Conservation (phyloP, 2,888 invertebrate genomes). For the Ferdinandea cuprea region DNA sequence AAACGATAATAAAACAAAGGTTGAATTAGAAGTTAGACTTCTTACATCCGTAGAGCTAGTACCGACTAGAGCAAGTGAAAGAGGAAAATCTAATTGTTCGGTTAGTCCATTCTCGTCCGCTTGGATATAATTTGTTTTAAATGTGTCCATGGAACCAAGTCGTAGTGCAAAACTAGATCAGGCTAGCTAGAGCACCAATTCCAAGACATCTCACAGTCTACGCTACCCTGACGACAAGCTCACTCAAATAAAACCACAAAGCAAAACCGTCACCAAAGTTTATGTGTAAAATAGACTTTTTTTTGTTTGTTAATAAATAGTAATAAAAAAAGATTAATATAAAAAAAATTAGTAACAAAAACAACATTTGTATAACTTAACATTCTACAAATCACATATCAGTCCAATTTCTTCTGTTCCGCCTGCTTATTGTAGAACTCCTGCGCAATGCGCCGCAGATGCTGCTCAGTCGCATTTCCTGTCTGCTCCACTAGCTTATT, state of each 20-base stretch:
- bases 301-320: conserved; percentile 6
- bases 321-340: conserved; percentile 5
- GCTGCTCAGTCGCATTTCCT: conserved; percentile 84
- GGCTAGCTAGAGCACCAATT: too few relatives aligned
- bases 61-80: too few relatives aligned
- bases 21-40: too few relatives aligned
- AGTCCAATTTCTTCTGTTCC: conserved; percentile 29
- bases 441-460: conserved; percentile 84
- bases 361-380: not conserved
- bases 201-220: too few relatives aligned
- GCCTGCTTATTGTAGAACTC: conserved; percentile 77
- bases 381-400: conserved; percentile 28
- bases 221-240: too few relatives aligned
- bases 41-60: too few relatives aligned
- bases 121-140: too few relatives aligned
- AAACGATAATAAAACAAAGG: too few relatives aligned
- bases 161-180: too few relatives aligned
- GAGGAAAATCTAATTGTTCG: too few relatives aligned
- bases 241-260: not conserved
- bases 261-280: not conserved
- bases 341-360: not conserved
- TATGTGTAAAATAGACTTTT: conserved; percentile 8
- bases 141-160: too few relatives aligned
- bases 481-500: conserved; percentile 87
- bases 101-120: too few relatives aligned